These are phyloP conservation scores for Brachyhypopomus gauderio DNA, from an alignment of 2,113 vertebrate species.

Conservation along the genomic window DNA sequence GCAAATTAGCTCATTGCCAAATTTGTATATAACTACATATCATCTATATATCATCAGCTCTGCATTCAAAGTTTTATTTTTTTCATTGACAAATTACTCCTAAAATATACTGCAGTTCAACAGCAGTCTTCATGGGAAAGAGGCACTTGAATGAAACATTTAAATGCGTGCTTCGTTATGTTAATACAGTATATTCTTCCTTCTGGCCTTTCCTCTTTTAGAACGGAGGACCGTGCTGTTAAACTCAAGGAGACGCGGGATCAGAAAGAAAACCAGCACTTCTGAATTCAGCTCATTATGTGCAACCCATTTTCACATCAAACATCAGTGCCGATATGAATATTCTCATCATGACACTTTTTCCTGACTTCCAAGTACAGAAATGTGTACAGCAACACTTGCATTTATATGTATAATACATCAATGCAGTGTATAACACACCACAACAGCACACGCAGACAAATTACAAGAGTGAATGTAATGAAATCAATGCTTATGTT, in stretches of 20 bases:
- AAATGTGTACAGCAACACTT: neutral
- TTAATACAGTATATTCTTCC: neutral
- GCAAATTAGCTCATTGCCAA: neutral
- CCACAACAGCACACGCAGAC: neutral
- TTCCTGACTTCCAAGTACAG: neutral
- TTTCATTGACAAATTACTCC: constrained; percentile 31
- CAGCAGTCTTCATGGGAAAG: constrained; percentile 13
- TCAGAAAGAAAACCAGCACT: neutral
- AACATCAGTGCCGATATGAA: neutral
- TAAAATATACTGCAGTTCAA: constrained; percentile 16
- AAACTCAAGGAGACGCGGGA: constrained; percentile 19
- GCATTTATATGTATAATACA: neutral
- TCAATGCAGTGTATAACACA: neutral
- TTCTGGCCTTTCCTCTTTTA: constrained; percentile 20
- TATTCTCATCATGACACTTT: neutral
- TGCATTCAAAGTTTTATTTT: constrained; percentile 29
- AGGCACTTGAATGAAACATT: constrained; percentile 43
- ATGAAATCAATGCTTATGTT: neutral
- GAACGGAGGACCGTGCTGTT: neutral
- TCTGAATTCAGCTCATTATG: neutral
- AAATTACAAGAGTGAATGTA: neutral
- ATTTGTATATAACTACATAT: neutral
- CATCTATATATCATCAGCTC: neutral
- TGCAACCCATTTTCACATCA: constrained; percentile 1
- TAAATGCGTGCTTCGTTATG: neutral